phyloP scores from a whole-genome alignment of 64 coral and sea anemone species.

The Trachythela sp. region DNA sequence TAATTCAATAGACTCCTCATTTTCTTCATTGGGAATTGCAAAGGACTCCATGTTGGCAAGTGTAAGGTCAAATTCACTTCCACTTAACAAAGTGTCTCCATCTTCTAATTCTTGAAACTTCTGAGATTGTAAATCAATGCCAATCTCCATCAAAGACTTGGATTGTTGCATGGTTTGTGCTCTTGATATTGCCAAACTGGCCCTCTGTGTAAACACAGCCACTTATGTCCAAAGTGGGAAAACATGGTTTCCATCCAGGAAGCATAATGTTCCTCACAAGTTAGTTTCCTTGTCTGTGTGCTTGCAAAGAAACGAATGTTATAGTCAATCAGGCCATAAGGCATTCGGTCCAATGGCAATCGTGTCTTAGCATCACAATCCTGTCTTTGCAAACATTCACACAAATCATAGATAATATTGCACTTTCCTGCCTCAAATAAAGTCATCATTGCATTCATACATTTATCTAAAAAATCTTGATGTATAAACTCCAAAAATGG shows the following conservation, averaged over 20 bases:
- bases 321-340: background rate
- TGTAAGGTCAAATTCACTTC: too few relatives aligned
- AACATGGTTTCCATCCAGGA: too few relatives aligned
- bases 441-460: background rate
- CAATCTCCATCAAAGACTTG: background rate
- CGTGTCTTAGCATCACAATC: background rate
- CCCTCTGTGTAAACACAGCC: slow-evolving; percentile 6
- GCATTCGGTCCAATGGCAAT: background rate
- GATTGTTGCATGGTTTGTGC: background rate
- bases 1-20: too few relatives aligned
- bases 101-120: background rate
- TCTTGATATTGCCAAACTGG: background rate
- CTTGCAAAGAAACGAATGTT: background rate
- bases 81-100: too few relatives aligned
- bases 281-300: background rate
- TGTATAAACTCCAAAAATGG: too few relatives aligned
- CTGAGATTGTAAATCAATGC: background rate
- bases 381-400: background rate
- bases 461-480: too few relatives aligned
- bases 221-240: too few relatives aligned
- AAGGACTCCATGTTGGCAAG: too few relatives aligned
- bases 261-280: background rate
- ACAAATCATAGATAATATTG: background rate
- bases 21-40: too few relatives aligned
- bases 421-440: background rate